phyloP scores from a whole-genome alignment of 2,113 vertebrate species.

The Bos indicus region DNA sequence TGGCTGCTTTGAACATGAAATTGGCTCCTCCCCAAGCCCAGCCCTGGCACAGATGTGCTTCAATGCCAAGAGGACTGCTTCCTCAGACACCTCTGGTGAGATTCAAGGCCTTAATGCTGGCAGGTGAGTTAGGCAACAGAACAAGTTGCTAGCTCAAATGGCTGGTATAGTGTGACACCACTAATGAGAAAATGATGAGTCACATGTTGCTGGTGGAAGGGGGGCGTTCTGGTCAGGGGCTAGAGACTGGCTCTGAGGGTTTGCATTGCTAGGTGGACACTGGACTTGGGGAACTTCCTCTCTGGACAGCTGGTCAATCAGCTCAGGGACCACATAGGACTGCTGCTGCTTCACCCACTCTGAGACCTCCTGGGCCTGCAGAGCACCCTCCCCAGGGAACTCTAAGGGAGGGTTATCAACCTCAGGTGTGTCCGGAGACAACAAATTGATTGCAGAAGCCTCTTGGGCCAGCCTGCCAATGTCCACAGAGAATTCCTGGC shows the following conservation, averaged over 20 bases:
- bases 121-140: constrained; percentile 43
- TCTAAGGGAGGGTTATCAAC: constrained; percentile 11
- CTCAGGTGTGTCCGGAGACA: constrained; percentile 32
- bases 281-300: constrained; percentile 48
- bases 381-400: not conserved
- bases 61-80: constrained; percentile 23
- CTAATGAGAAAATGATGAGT: constrained; percentile 42
- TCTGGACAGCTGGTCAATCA: not conserved
- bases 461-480: constrained; percentile 41
- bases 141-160: constrained; percentile 41
- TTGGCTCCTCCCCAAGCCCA: not conserved
- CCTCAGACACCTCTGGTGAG: constrained; percentile 31
- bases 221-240: constrained; percentile 28
- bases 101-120: not conserved
- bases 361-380: constrained; percentile 11
- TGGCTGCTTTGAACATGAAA: constrained; percentile 10
- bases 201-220: constrained; percentile 56
- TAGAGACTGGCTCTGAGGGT: constrained; percentile 43
- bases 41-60: not conserved
- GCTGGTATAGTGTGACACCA: constrained; percentile 43
- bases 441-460: not conserved
- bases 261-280: constrained; percentile 29
- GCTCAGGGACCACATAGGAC: not conserved
- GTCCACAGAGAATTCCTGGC: constrained; percentile 31
- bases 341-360: constrained; percentile 1